Evolutionary conservation across 2,797 vertebrate species (phyloP).

Genomic region (Sarcophilus harrisii): DNA sequence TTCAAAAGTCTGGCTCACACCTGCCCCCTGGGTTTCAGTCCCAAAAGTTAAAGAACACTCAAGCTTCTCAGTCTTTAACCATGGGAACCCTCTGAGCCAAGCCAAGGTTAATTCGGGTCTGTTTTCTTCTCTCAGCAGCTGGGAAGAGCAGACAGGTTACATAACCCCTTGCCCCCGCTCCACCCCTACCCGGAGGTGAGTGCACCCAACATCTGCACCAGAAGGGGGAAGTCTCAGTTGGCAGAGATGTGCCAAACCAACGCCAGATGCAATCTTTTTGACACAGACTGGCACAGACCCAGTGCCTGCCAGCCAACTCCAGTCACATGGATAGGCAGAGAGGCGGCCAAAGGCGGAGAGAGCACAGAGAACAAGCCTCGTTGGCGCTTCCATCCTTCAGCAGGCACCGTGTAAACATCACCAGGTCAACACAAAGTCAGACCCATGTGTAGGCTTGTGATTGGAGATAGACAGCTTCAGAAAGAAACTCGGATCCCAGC

Average conservation of each 20-base stretch:
- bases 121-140: not conserved
- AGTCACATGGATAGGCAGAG: not conserved
- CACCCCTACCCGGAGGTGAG: not conserved
- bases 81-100: not conserved
- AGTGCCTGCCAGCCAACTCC: not conserved
- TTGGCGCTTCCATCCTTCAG: not conserved
- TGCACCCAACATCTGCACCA: not conserved
- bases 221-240: not conserved
- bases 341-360: not conserved
- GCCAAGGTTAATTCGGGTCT: not conserved
- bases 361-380: not conserved
- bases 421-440: not conserved
- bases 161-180: not conserved
- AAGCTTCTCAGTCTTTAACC: not conserved
- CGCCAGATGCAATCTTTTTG: not conserved
- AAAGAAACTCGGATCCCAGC: not conserved
- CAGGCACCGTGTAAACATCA: not conserved
- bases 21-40: not conserved
- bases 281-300: not conserved
- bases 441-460: not conserved
- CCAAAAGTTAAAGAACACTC: not conserved
- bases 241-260: not conserved
- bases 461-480: not conserved
- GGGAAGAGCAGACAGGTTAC: not conserved
- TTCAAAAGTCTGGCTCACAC: not conserved